A percentile compares a stretch with the other conserved stretches of the same genome.
phyloP scores from a whole-genome alignment of 2,113 vertebrate species.

The Archilochus colubris region DNA sequence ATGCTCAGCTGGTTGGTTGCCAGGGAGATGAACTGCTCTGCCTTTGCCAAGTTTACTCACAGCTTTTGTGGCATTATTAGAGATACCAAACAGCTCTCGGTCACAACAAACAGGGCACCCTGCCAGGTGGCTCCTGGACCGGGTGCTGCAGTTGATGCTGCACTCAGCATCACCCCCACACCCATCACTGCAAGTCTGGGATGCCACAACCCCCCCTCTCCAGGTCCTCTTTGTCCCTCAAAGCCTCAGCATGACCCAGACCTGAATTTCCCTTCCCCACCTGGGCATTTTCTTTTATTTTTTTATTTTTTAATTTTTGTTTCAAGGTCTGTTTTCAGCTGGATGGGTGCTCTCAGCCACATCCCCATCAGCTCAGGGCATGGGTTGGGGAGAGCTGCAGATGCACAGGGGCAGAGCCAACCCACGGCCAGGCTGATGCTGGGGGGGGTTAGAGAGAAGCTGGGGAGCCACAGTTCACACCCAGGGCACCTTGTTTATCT shows the following conservation, averaged over 20 bases:
- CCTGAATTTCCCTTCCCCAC: not conserved
- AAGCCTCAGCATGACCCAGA: not conserved
- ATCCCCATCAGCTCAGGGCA: not conserved
- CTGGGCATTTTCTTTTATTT: not conserved
- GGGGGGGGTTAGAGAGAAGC: not conserved
- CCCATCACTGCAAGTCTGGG: rapidly evolving
- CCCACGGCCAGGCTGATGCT: rapidly evolving
- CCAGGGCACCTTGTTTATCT: not conserved
- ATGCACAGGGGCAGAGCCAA: rapidly evolving
- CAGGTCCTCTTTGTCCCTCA: not conserved
- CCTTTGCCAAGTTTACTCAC: rapidly evolving
- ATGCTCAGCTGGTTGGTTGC: not conserved
- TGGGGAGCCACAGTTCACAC: not conserved
- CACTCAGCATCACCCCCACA: too few relatives aligned
- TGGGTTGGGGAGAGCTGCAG: not conserved
- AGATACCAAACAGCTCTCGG: rapidly evolving
- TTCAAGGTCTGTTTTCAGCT: not conserved
- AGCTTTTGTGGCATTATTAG: not conserved
- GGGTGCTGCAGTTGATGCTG: not conserved
- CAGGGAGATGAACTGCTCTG: not conserved
- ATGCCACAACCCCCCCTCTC: not conserved
- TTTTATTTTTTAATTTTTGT: too few relatives aligned
- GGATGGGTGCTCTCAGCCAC: not conserved
- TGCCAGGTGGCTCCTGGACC: not conserved
- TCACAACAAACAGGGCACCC: not conserved